Percentiles rank a stretch among this genome's conserved stretches.
Evolutionary conservation across 2,113 vertebrate genomes (phyloP).

Genomic region (Ictalurus furcatus): DNA sequence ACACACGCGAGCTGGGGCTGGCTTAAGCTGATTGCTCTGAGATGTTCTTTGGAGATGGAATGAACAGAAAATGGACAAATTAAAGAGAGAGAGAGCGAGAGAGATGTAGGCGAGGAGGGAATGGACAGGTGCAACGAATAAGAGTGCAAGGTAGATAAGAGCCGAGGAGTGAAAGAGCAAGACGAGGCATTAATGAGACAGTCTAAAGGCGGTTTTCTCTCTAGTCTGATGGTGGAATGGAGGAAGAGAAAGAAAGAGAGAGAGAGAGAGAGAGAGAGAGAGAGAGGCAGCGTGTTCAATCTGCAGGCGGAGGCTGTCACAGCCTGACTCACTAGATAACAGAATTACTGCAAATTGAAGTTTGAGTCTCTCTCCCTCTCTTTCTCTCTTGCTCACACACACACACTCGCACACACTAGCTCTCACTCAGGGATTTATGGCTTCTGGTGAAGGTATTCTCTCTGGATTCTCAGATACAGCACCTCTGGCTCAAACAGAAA

Average conservation of each 20-base stretch:
- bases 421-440: slow-evolving; percentile 57
- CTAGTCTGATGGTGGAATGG: neutral
- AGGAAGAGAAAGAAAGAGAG: slow-evolving; percentile 7
- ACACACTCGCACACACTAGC: neutral
- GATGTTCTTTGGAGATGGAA: slow-evolving; percentile 13
- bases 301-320: slow-evolving; percentile 52
- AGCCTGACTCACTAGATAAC: slow-evolving; percentile 70
- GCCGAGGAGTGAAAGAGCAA: slow-evolving; percentile 43
- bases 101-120: neutral
- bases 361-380: slow-evolving; percentile 44
- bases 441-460: slow-evolving; percentile 50
- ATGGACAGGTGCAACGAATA: slow-evolving; percentile 13
- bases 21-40: slow-evolving; percentile 25
- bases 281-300: slow-evolving; percentile 55
- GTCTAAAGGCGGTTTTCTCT: slow-evolving; percentile 18
- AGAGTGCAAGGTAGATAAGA: slow-evolving; percentile 45
- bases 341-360: slow-evolving; percentile 76
- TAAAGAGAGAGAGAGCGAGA: slow-evolving; percentile 35
- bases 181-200: slow-evolving; percentile 28
- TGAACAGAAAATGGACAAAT: slow-evolving; percentile 22
- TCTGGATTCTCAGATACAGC: slow-evolving; percentile 35
- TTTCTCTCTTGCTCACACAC: slow-evolving; percentile 41
- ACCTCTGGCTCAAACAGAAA: slow-evolving; percentile 29
- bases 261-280: slow-evolving; percentile 28
- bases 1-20: slow-evolving; percentile 10